Evolutionary conservation across 2,888 invertebrate genomes (phyloP), one percentile per base, ranked within the genome.

Genomic region (Pammene fasciana): DNA sequence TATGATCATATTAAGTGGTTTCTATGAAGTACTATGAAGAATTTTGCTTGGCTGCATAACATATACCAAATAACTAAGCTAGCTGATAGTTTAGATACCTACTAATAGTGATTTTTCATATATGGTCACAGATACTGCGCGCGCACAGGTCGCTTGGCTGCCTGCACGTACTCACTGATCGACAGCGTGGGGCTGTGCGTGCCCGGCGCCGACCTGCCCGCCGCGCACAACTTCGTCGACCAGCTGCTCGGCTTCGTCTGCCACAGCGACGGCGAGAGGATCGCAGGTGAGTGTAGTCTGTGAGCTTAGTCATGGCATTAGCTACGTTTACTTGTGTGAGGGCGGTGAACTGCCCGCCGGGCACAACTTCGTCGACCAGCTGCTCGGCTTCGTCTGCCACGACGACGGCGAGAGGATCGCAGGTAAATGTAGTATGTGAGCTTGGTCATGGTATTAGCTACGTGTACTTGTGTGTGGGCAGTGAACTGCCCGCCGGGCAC

Each of bases 371-470:
- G 90, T 95, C 0, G 92, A 94, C 55, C 94, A 94, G 61, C 82
- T 96, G 2, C 82, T 95, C 11, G 92, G 93, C 66, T 96, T 96
- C 77, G 86, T 95, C 13, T 96, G 96, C 78, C 94, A 92, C 77
- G 95, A 95, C 74, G 95, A 95, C 76, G 96, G 96, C 13, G 95
- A 96, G 80, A 93, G 95, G 71, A 94, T 96, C 75, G 96, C 95
- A 0, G 87, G 95, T 65, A 48, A 65, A 5, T 10, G 45, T 14
- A 3, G 26, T 26, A n/a, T n/a, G n/a, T n/a, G n/a, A n/a, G n/a
- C n/a, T n/a, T n/a, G n/a, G n/a, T n/a, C n/a, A n/a, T n/a, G n/a
- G n/a, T n/a, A n/a, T n/a, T n/a, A n/a, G n/a, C n/a, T n/a, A n/a
- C n/a, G n/a, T n/a, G n/a, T n/a, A n/a, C n/a, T n/a, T n/a, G n/a